Percentiles rank a stretch among this genome's conserved stretches.
These are phyloP conservation scores for Stomorhina lunata DNA, from an alignment of 2,888 invertebrate genomes.

Conservation along the genomic window DNA sequence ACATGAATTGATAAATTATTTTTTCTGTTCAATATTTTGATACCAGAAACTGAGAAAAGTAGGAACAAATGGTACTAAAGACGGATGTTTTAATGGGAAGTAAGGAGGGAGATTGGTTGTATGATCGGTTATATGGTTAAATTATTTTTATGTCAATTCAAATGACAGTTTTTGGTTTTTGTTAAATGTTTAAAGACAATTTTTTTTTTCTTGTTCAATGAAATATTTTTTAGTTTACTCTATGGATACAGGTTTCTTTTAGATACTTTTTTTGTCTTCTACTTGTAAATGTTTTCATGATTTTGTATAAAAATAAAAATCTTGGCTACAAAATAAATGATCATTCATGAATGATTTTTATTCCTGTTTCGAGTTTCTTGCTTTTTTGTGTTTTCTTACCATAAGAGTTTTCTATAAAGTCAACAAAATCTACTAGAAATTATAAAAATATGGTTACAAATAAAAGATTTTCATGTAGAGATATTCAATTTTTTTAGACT, in stretches of 20 bases:
- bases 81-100: no score
- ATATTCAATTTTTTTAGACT: slow-evolving; percentile 44
- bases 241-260: slow-evolving; percentile 41
- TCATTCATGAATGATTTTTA: slow-evolving; percentile 52
- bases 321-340: no score
- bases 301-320: no score
- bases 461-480: no score
- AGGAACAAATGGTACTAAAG: slow-evolving; percentile 20
- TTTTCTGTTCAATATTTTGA: slow-evolving; percentile 37
- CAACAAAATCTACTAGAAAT: no score
- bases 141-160: slow-evolving; percentile 16
- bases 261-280: neutral
- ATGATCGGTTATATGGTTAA: no score
- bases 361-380: slow-evolving; percentile 51
- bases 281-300: slow-evolving; percentile 33
- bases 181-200: no score
- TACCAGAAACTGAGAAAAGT: slow-evolving; percentile 50
- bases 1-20: slow-evolving; percentile 26
- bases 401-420: slow-evolving; percentile 20
- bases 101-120: no score
- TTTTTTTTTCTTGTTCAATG: neutral
- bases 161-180: slow-evolving; percentile 38
- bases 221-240: neutral
- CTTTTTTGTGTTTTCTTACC: slow-evolving; percentile 24
- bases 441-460: slow-evolving; percentile 7